Conservation (phyloP, 2,113 vertebrate genomes). For the Egretta garzetta region DNA sequence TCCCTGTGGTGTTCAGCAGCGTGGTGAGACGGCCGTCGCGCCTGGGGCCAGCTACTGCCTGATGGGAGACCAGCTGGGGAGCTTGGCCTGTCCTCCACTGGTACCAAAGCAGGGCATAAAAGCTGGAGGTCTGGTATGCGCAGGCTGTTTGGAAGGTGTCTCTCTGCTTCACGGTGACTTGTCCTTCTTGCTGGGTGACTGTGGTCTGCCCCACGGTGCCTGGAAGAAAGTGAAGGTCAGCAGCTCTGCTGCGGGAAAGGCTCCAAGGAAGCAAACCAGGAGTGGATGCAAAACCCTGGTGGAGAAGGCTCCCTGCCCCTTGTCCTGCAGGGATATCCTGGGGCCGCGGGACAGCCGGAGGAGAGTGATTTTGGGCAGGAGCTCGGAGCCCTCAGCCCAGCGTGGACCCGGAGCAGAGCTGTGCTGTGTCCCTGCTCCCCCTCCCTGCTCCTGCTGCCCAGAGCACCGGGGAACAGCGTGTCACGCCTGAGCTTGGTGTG, state of each 20-base stretch:
- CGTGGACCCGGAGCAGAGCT: too few species aligned
- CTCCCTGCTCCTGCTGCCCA: too few species aligned
- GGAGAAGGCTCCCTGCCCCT: not conserved
- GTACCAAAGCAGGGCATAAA: rapidly evolving
- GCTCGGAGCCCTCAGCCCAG: too few species aligned
- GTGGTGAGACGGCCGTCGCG: rapidly evolving
- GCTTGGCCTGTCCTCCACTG: not conserved
- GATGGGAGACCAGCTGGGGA: rapidly evolving
- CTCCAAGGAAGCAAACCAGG: rapidly evolving
- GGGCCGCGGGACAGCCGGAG: rapidly evolving
- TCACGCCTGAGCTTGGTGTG: too few species aligned
- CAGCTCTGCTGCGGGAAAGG: not conserved
- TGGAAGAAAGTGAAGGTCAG: not conserved
- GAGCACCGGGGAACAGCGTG: too few species aligned
- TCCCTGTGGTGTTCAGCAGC: not conserved
- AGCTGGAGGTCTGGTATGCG: rapidly evolving
- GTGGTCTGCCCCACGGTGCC: not conserved
- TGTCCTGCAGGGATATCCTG: rapidly evolving
- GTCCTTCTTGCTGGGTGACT: not conserved
- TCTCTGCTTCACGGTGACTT: not conserved
- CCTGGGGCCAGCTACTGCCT: rapidly evolving
- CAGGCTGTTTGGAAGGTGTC: not conserved
- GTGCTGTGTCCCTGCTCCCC: too few species aligned
- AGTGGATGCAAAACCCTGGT: rapidly evolving
- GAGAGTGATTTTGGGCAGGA: not conserved